Conservation (phyloP, 2,113 vertebrate genomes). For the Pogonocichla stellata region DNA sequence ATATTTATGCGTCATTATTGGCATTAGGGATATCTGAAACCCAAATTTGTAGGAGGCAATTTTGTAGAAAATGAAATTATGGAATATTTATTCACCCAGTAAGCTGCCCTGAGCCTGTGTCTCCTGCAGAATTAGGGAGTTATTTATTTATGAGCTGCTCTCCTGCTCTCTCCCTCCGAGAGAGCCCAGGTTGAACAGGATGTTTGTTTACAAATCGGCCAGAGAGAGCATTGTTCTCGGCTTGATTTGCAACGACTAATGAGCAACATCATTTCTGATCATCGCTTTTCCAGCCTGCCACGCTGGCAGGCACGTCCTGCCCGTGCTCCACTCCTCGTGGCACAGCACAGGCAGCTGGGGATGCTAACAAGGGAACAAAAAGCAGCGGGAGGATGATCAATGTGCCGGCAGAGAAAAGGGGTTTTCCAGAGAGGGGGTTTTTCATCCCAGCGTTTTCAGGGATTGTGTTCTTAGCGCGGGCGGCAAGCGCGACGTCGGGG, state of each 20-base stretch:
- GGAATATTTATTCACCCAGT: slow-evolving; percentile 47
- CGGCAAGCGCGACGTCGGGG: accelerated
- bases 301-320: slow-evolving; percentile 17
- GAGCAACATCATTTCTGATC: slow-evolving; percentile 71
- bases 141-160: slow-evolving; percentile 58
- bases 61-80: slow-evolving; percentile 60
- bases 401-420: neutral
- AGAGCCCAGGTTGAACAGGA: slow-evolving; percentile 51
- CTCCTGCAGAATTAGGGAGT: slow-evolving; percentile 42
- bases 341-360: neutral
- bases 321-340: neutral
- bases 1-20: slow-evolving; percentile 53
- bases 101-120: slow-evolving; percentile 15
- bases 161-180: slow-evolving; percentile 36
- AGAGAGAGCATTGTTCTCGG: slow-evolving; percentile 42
- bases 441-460: neutral
- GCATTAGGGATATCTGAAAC: slow-evolving; percentile 38
- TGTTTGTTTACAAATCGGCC: slow-evolving; percentile 57
- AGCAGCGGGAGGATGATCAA: neutral
- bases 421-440: neutral
- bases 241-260: slow-evolving; percentile 67
- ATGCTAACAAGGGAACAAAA: slow-evolving; percentile 8
- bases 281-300: slow-evolving; percentile 36
- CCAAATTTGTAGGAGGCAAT: slow-evolving; percentile 51
- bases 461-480: neutral